These are phyloP conservation scores for Tetheella fluctuosa DNA, from an alignment of 2,888 invertebrate species.

Conservation along the genomic window DNA sequence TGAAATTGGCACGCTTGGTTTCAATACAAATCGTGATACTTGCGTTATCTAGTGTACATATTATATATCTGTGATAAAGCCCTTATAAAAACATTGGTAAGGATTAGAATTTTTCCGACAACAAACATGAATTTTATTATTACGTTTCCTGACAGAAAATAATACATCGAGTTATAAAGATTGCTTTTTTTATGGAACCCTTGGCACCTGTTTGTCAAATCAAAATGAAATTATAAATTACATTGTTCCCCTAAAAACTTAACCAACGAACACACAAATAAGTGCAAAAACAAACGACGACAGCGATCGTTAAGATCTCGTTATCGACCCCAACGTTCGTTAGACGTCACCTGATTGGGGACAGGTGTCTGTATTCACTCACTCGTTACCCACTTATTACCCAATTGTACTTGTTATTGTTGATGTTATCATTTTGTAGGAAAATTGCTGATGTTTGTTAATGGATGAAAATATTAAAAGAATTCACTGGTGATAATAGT, in stretches of 20 bases:
- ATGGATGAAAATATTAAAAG: neutral
- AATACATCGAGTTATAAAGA: too few species aligned
- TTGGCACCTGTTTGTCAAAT: neutral
- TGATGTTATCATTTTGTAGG: neutral
- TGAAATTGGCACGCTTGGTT: too few species aligned
- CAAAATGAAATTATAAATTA: neutral
- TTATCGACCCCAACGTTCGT: conserved; percentile 4
- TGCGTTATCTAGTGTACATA: too few species aligned
- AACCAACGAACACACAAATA: neutral
- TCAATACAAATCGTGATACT: too few species aligned
- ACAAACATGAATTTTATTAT: too few species aligned
- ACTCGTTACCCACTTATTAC: neutral
- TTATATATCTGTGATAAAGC: too few species aligned
- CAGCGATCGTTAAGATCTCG: conserved; percentile 6
- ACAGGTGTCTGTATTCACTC: conserved; percentile 5
- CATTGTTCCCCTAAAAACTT: neutral
- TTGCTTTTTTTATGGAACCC: too few species aligned
- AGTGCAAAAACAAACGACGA: neutral
- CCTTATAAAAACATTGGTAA: too few species aligned
- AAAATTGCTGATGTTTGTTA: neutral
- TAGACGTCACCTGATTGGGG: conserved; percentile 5
- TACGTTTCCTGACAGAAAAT: neutral
- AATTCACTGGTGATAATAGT: too few species aligned
- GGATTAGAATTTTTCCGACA: too few species aligned
- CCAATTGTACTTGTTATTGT: neutral